A percentile compares a stretch with the other conserved stretches of the same genome.
phyloP scores from a whole-genome alignment of 2,888 invertebrate genomes.

The Cosmia trapezina region DNA sequence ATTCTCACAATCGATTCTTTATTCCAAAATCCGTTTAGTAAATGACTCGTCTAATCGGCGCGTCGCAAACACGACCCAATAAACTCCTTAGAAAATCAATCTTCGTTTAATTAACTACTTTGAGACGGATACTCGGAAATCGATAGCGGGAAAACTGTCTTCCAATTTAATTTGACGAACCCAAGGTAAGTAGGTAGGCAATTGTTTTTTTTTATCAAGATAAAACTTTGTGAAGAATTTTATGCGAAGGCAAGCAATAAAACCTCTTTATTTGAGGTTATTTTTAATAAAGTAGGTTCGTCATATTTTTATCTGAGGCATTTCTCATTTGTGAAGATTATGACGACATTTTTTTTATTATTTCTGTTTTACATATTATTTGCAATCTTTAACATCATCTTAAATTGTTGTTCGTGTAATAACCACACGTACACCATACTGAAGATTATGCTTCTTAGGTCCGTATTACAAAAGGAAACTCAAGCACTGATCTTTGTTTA shows the following conservation, averaged over 20 bases:
- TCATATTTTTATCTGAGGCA: neutral
- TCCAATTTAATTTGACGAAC: conserved; percentile 64
- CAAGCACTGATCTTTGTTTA: too few species aligned
- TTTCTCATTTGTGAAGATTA: conserved; percentile 7
- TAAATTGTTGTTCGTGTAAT: neutral
- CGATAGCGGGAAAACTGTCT: conserved; percentile 57
- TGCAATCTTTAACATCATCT: neutral
- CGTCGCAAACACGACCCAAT: conserved; percentile 60
- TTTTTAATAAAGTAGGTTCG: conserved; percentile 16
- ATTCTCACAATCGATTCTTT: conserved; percentile 33
- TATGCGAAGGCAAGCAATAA: conserved; percentile 12
- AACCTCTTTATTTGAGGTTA: conserved; percentile 17
- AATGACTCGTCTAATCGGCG: conserved; percentile 52
- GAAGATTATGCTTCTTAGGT: too few species aligned
- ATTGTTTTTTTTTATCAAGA: conserved; percentile 51
- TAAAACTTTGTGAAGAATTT: conserved; percentile 40
- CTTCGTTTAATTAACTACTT: conserved; percentile 70
- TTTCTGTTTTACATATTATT: neutral
- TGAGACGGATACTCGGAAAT: conserved; percentile 62
- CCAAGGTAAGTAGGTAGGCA: conserved; percentile 44
- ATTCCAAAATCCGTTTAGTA: conserved; percentile 49
- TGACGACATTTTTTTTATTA: neutral
- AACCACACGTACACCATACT: too few species aligned
- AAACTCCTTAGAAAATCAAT: conserved; percentile 67
- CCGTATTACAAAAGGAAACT: too few species aligned